Base-by-base conservation (phyloP, 2,888 invertebrate species). In the Limnephilus auricula region DNA sequence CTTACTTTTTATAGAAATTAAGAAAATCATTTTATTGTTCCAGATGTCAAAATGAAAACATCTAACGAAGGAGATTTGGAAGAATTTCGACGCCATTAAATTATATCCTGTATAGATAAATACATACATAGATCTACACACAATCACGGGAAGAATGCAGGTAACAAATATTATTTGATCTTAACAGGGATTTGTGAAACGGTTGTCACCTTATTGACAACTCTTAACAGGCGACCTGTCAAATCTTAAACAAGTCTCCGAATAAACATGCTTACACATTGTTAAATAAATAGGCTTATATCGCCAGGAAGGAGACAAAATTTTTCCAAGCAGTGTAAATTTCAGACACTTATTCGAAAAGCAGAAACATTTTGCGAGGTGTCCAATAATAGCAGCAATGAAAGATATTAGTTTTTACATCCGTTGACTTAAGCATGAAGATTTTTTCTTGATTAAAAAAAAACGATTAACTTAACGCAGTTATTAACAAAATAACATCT, bases 141-240 rank as follows among this genome's bases (percentile, higher is more conserved):
- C 65, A 25, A 65, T 25, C 65, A 65, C 1, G 50, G 25, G n/a
- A n/a, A 65, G 65, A 65, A 65, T 65, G 65, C 65, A 65, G 65
- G 65, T 65, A 65, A 65, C 65, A 65, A 65, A 65, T 65, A 65
- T 25, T 82, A 82, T 82, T 82, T 82, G 82, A 82, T 32, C 82
- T 25, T 34, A 37, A 82, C 34, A 82, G 82, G 15, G 32, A 32
- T 37, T 31, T 82, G 82, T 82, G 32, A 82, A 82, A 32, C 32
- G 82, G 32, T 82, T 34, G 80, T 82, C 80, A 32, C 32, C 15
- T 34, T 82, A 37, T 82, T 82, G 82, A 31, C 32, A 82, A 32
- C 32, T 31, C 34, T 82, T 82, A 82, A 32, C 31, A 34, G 32
- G 80, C 18, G 32, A 82, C 13, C 80, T 82, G 80, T 82, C 32